Evolutionary conservation across 1,140 invertebrate genomes (phyloP).

Genomic region (Piezodorus guildinii): DNA sequence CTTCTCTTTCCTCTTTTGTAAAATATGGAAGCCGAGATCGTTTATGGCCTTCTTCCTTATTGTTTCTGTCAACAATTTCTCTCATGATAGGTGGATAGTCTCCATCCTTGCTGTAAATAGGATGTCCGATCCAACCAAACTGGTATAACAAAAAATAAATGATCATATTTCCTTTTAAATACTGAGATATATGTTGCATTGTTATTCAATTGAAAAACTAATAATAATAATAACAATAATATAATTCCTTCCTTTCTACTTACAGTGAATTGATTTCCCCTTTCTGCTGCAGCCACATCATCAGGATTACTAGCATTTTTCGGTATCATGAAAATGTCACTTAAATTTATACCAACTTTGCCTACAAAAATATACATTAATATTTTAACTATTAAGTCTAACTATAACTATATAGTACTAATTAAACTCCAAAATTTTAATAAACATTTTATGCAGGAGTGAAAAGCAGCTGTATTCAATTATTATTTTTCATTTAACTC

Average conservation of each 20-base stretch:
- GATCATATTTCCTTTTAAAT: no score
- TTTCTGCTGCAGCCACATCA: not conserved
- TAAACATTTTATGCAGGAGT: no score
- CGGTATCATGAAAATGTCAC: not conserved
- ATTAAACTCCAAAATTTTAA: no score
- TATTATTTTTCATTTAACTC: no score
- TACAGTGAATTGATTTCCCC: not conserved
- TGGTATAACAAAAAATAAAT: conserved; percentile 24
- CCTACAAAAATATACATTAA: not conserved
- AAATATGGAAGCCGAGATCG: conserved; percentile 48
- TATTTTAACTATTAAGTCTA: no score
- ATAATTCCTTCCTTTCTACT: not conserved
- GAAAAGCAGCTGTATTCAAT: no score
- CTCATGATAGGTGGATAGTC: conserved; percentile 50
- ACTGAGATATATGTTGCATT: no score
- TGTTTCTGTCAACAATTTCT: conserved; percentile 39
- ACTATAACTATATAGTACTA: no score
- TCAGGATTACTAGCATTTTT: not conserved
- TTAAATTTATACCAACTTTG: not conserved
- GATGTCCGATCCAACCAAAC: conserved; percentile 45
- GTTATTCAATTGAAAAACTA: no score
- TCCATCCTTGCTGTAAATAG: conserved; percentile 46
- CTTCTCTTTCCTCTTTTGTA: conserved; percentile 42
- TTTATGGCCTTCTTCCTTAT: conserved; percentile 41
- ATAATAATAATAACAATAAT: no score